Base-by-base conservation (phyloP, 2,797 vertebrate species). In the Moxostoma hubbsi region DNA sequence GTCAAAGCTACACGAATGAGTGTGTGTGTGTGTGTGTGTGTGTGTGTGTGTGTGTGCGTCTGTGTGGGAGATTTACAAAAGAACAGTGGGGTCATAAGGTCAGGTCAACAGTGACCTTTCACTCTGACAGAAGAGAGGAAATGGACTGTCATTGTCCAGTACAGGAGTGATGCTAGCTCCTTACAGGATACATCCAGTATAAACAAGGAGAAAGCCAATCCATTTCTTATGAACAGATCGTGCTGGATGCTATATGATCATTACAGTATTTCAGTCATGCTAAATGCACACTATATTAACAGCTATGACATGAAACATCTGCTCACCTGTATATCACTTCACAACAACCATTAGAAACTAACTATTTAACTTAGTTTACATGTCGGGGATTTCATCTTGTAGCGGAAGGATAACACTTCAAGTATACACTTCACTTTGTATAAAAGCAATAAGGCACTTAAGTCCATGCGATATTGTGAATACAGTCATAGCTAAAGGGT, bases 1-100 rank as follows among this genome's bases (percentile, higher is more conserved):
- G 10, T 53, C 50, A 51, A 51, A 51, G 12, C 9, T 51, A 51
- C 50, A 51, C 11, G 10, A 86, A 84, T 18, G 47, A 86, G 84
- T 18, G 47, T 65, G 47, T 18, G 11, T 54, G 18, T 24, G 11
- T 13, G 36, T 12, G 46, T n/a, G 51, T 18, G 24, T 2, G 45
- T 24, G 73, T 6, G 66, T 49, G 47, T 61, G 18, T 70, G 74
- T 78, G 45, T 24, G 73, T 6, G 66, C 45, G 47, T 61, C 15
- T 70, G 74, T 78, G 67, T 36, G 36, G 36, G 36, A 36, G 36
- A 36, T 36, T 36, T 36, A 36, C 72, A 58, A 11, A 11, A 73
- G 57, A 73, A 11, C 45, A 65, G 72, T 76, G 9, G 51, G 36
- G 51, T 53, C 51, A 53, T 11, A 53, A 12, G 51, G 51, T 53